These are phyloP conservation scores for Antechinus flavipes DNA, from an alignment of 2,113 vertebrate species.

Conservation along the genomic window DNA sequence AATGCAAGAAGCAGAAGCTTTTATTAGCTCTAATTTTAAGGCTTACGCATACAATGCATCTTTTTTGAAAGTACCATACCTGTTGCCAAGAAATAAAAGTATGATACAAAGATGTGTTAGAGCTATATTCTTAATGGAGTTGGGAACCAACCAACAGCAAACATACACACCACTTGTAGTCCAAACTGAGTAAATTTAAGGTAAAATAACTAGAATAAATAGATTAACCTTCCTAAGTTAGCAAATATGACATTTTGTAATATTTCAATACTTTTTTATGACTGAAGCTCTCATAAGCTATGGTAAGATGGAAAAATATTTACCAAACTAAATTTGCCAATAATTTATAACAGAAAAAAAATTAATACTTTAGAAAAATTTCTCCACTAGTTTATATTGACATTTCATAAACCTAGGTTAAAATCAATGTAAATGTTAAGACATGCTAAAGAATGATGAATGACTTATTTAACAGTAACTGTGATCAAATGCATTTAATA, in stretches of 20 bases:
- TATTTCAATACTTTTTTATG: constrained; percentile 46
- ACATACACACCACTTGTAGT: constrained; percentile 17
- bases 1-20: constrained; percentile 1
- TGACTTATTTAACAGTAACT: constrained; percentile 77
- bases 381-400: constrained; percentile 50
- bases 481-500: constrained; percentile 67
- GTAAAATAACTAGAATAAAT: constrained; percentile 24
- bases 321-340: constrained; percentile 49
- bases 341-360: constrained; percentile 9
- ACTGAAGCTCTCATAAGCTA: constrained; percentile 44
- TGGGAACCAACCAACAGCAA: constrained; percentile 38
- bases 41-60: constrained; percentile 42
- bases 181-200: constrained; percentile 55
- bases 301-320: constrained; percentile 55
- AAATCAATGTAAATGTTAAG: constrained; percentile 68
- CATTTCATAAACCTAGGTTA: constrained; percentile 66
- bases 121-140: constrained; percentile 32
- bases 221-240: constrained; percentile 43
- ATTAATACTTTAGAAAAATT: constrained; percentile 49
- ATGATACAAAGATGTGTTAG: constrained; percentile 9
- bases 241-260: constrained; percentile 41
- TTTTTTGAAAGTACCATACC: not conserved
- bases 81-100: constrained; percentile 9
- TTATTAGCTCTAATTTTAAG: constrained; percentile 30
- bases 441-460: constrained; percentile 79